Percentiles rank a stretch among this genome's conserved stretches.
These are phyloP conservation scores for Caenorhabditis latens DNA, from an alignment of 1,140 invertebrate genomes.

Conservation along the genomic window DNA sequence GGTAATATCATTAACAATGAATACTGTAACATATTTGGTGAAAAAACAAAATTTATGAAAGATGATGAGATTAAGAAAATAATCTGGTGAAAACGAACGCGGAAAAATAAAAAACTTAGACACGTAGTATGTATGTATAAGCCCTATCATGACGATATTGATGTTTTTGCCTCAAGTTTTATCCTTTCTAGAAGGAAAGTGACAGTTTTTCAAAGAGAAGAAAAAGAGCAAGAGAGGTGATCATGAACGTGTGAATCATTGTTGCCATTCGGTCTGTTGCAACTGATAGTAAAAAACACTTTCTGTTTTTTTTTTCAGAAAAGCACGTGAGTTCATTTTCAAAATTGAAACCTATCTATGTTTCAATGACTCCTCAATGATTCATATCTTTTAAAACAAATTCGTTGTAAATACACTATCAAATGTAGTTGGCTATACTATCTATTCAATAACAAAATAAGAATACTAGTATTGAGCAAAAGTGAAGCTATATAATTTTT, in stretches of 20 bases:
- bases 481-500: too few species aligned
- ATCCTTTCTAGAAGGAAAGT: conserved; percentile 40
- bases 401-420: too few species aligned
- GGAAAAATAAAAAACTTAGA: background rate
- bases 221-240: conserved; percentile 10
- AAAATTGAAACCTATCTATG: too few species aligned
- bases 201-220: conserved; percentile 6
- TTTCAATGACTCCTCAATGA: too few species aligned
- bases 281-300: background rate
- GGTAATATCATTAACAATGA: conserved; percentile 2
- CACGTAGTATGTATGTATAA: conserved; percentile 40
- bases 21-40: background rate
- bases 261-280: conserved; percentile 4
- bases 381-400: too few species aligned
- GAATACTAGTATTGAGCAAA: too few species aligned
- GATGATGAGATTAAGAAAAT: background rate
- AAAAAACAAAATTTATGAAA: background rate
- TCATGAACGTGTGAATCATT: conserved; percentile 48
- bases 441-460: too few species aligned
- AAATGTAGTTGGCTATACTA: too few species aligned
- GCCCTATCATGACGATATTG: conserved; percentile 30
- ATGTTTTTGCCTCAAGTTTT: conserved; percentile 12
- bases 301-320: background rate
- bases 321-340: too few species aligned
- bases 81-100: background rate